Base-by-base conservation (phyloP, 2,113 vertebrate genomes). In the Hystrix cristata region DNA sequence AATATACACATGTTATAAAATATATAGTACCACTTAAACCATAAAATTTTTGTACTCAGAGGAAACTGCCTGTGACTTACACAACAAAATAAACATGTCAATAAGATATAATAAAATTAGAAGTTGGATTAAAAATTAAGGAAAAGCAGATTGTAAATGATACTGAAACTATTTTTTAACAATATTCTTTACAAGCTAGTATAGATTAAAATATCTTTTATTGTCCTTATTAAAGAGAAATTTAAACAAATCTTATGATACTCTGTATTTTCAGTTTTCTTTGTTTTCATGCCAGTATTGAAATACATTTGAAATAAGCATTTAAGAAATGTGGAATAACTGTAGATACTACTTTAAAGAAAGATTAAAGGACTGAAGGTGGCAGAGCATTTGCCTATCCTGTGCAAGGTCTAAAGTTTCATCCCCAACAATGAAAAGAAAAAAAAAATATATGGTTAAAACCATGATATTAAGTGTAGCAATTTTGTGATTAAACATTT, bases 241-340 rank as follows among this genome's bases (percentile, higher is more conserved):
- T 92, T 91, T 92, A 67, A 71, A 51, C 4, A 74, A 71, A 51
- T 80, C 14, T 85, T 46, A 65, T 2, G 78, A 43, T 9, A 76
- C 69, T 81, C 46, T 74, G 3, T 94, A 34, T 80, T 91, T 89
- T 85, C 27, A 31, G 27, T 46, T 67, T 95, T 89, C 64, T 81
- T 67, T 92, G 15, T 60, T 81, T 72, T 53, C 13, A 80, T 53
- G 31, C 51, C 9, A 67, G 18, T 29, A 94, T 21, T 85, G 21
- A 92, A 64, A 94, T 87, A 48, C 48, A 95, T 64, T 95, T 79
- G 60, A 95, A 81, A 90, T 82, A 67, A 85, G 5, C 72, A 69
- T 38, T 72, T 51, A 53, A 74, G 10, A 87, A 81, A 62, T 48
- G 16, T 62, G 3, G 1, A 88, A 29, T 85, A 14, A 2, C 12